Evolutionary conservation across 2,888 invertebrate genomes (phyloP), one percentile per base, ranked within the genome.

Genomic region (Pristionchus mayeri): DNA sequence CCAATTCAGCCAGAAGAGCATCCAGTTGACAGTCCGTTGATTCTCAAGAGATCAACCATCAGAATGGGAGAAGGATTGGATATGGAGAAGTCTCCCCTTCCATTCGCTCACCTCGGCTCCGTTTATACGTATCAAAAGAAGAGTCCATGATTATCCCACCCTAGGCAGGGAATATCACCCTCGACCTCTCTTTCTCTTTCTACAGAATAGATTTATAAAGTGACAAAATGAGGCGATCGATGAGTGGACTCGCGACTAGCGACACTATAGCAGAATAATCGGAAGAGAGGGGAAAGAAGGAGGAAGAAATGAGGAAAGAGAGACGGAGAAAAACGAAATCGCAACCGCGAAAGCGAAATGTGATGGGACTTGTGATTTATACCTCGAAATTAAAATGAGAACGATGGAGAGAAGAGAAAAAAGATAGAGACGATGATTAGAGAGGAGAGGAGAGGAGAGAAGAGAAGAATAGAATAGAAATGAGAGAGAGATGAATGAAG

Each of bases 11-110:
- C 86, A 98, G 95, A 91, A 98, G 97, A 85, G 97, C 97, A 93
- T 98, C 98, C 93, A 98, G 94, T 94, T 98, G 98, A 81, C 97
- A 96, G 94, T 98, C 98, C 93, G 97, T 97, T 34, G 97, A 96
- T 94, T 98, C 98, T 95, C 93, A 71, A 67, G 18, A 57, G 16
- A 16, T 11, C 18, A 24, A 78, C 78, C 4, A 76, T 34, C 44
- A 54, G 16, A 24, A 37, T 40, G 2, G 54, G 85, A 34, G 30
- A 75, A 30, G 18, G 30, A n/a, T 57, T 24, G 21, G 6, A 57
- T n/a, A 57, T 37, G n/a, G n/a, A n/a, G n/a, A n/a, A 40, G 3
- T 60, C n/a, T 34, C 52, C 27, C 27, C n/a, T n/a, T 16, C 27
- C 21, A 24, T 40, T 7, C 3, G 40, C 81, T 60, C 27, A 81